phyloP scores from a whole-genome alignment of 2,113 vertebrate genomes.

The Typhlomys cinereus region DNA sequence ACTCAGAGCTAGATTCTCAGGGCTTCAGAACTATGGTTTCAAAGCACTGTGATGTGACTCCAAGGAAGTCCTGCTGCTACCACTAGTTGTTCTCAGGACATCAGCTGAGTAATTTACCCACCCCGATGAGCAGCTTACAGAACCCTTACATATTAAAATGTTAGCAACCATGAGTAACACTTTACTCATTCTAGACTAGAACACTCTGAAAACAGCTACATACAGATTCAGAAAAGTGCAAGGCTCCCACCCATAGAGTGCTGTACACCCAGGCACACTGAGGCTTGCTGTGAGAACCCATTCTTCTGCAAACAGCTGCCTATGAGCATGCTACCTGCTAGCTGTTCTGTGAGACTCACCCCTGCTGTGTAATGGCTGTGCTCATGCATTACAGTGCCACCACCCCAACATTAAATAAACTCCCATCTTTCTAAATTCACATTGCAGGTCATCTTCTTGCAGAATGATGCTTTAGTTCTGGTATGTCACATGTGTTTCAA shows the following conservation, averaged over 20 bases:
- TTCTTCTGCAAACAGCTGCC: background rate
- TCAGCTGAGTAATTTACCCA: background rate
- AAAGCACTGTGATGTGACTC: background rate
- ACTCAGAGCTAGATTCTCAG: too few relatives aligned
- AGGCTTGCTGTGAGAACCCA: background rate
- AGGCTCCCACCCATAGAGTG: background rate
- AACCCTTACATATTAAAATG: background rate
- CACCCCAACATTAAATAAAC: background rate
- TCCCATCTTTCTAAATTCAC: background rate
- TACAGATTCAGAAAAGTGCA: background rate
- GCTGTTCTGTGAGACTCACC: background rate
- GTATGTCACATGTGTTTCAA: background rate
- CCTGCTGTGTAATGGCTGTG: background rate
- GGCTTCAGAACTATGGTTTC: background rate
- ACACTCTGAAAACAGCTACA: background rate
- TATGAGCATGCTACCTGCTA: background rate
- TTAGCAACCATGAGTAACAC: background rate
- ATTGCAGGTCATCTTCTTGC: background rate
- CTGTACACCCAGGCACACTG: background rate
- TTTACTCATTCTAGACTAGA: background rate
- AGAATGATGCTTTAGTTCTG: background rate
- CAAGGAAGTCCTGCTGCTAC: background rate
- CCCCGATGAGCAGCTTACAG: background rate
- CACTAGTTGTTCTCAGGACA: background rate
- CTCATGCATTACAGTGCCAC: rapidly evolving